Evolutionary conservation across 2,888 invertebrate genomes (phyloP).

Genomic region (Seira ritae): DNA sequence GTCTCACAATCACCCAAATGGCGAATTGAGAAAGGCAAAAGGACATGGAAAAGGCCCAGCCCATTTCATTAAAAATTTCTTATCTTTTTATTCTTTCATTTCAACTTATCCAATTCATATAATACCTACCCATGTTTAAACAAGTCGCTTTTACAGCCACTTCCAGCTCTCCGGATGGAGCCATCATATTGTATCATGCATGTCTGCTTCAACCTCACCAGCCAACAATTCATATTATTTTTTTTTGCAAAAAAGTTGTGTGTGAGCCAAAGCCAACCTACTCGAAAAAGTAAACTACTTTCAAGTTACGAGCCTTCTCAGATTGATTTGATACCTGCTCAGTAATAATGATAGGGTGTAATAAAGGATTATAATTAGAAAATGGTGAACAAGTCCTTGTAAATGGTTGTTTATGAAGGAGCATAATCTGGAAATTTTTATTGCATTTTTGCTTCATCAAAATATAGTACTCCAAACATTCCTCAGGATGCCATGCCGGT

Average conservation of each 20-base stretch:
- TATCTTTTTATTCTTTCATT: slow-evolving; percentile 14
- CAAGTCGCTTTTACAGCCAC: not conserved
- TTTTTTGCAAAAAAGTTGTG: not conserved
- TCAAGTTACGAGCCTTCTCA: not conserved
- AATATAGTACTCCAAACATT: not conserved
- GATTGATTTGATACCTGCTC: not conserved
- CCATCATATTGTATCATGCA: not conserved
- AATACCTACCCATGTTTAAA: not conserved
- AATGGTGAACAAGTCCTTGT: not conserved
- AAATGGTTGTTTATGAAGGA: not conserved
- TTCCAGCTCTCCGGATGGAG: not conserved
- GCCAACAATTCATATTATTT: not conserved
- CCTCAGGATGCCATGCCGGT: not conserved
- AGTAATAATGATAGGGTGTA: not conserved
- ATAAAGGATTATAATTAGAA: not conserved
- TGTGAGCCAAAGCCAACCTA: too few relatives aligned
- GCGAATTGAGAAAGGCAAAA: slow-evolving; percentile 7
- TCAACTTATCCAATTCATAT: not conserved
- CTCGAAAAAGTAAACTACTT: too few relatives aligned
- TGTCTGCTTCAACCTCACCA: not conserved
- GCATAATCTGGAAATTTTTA: not conserved
- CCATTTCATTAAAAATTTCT: slow-evolving; percentile 26
- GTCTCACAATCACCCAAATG: not conserved
- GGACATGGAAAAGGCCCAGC: not conserved
- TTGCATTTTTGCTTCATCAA: not conserved